These are phyloP conservation scores for Achlya flavicornis DNA, from an alignment of 2,888 invertebrate genomes.

Conservation along the genomic window DNA sequence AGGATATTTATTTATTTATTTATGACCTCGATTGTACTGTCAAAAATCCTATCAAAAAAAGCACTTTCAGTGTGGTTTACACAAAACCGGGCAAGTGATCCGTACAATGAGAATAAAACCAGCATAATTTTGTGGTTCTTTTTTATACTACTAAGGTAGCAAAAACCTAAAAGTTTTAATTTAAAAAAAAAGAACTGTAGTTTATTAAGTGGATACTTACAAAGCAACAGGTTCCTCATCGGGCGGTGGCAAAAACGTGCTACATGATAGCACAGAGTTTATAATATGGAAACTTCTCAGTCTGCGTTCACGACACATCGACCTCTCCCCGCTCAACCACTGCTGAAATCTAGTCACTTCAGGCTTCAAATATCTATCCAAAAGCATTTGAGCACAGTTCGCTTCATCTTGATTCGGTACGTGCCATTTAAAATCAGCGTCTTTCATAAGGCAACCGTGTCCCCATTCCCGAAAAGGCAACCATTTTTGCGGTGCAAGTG, in stretches of 20 bases:
- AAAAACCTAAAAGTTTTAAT: no score
- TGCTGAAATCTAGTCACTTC: constrained; percentile 85
- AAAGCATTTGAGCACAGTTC: constrained; percentile 85
- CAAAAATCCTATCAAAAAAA: no score
- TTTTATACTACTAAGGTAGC: no score
- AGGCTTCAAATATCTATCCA: constrained; percentile 86
- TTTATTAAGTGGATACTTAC: constrained; percentile 67
- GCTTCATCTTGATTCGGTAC: constrained; percentile 89
- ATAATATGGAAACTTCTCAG: constrained; percentile 87
- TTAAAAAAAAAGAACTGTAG: no score
- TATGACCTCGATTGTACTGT: no score
- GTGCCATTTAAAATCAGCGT: constrained; percentile 90
- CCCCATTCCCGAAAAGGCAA: constrained; percentile 94
- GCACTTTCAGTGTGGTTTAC: no score
- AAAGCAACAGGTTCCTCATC: constrained; percentile 83
- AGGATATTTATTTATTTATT: no score
- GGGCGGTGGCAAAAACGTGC: constrained; percentile 87
- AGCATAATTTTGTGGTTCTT: no score
- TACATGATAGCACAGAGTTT: constrained; percentile 85
- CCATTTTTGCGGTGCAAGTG: constrained; percentile 86
- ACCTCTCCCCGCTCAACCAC: constrained; percentile 79
- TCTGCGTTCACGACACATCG: constrained; percentile 86
- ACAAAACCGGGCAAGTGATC: no score
- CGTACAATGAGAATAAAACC: no score
- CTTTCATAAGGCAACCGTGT: constrained; percentile 85